Evolutionary conservation across 2,797 vertebrate species (phyloP).

Genomic region (Argya squamiceps): DNA sequence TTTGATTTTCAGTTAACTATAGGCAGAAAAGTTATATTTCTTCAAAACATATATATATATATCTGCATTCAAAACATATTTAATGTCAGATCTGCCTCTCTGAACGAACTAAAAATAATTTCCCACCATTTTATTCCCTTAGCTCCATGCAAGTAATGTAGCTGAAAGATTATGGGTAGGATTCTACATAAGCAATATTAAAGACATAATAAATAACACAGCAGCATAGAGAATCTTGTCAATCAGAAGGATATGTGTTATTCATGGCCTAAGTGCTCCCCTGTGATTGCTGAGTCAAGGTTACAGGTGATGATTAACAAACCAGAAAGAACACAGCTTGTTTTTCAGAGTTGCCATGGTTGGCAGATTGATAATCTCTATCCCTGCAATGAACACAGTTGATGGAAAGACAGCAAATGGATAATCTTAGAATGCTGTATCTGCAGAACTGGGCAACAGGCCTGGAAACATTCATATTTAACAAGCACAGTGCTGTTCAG

Average conservation of each 20-base stretch:
- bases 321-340: background rate
- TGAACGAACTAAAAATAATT: background rate
- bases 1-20: background rate
- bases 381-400: background rate
- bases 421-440: slow-evolving; percentile 11
- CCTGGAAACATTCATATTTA: slow-evolving; percentile 14
- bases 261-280: background rate
- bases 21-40: background rate
- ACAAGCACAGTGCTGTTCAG: background rate
- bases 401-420: slow-evolving; percentile 30
- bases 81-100: background rate
- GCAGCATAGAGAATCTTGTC: background rate
- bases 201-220: background rate
- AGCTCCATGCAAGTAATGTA: background rate
- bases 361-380: background rate
- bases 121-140: background rate
- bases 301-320: slow-evolving; percentile 12
- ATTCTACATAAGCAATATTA: background rate
- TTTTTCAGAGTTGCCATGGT: background rate
- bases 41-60: background rate
- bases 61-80: background rate
- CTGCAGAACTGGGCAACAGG: background rate
- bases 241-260: background rate
- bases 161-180: background rate
- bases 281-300: slow-evolving; percentile 8